Conservation (phyloP, 2,797 vertebrate species). For the Momotus momota region DNA sequence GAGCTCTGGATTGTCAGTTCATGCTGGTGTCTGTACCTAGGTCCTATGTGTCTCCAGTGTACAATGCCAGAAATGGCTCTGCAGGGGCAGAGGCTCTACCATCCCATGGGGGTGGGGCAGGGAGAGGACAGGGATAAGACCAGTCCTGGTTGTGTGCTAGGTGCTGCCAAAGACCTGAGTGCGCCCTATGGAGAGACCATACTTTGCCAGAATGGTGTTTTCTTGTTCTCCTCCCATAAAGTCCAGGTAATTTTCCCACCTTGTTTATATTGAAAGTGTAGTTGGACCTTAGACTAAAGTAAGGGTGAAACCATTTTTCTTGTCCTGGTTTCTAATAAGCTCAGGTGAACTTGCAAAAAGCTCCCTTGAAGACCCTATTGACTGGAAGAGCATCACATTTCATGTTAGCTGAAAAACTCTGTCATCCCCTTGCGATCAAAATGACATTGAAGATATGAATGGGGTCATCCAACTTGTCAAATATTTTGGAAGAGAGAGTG, state of each 20-base stretch:
- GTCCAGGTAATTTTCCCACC: background rate
- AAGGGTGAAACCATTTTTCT: background rate
- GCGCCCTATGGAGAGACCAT: background rate
- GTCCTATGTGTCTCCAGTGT: background rate
- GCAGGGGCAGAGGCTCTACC: background rate
- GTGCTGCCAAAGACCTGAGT: background rate
- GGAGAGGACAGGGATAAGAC: background rate
- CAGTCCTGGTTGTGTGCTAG: background rate
- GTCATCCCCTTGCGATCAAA: background rate
- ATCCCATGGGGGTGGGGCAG: accelerated
- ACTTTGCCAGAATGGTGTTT: background rate
- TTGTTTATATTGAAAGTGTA: background rate
- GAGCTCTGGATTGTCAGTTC: background rate
- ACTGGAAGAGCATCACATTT: slow-evolving; percentile 25
- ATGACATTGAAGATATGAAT: slow-evolving; percentile 5
- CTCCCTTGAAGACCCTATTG: background rate
- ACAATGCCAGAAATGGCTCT: background rate
- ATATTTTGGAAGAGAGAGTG: slow-evolving; percentile 15
- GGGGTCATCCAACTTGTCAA: slow-evolving; percentile 17
- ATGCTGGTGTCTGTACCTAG: background rate
- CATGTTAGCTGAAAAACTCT: slow-evolving; percentile 46
- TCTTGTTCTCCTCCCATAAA: background rate
- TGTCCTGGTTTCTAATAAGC: background rate
- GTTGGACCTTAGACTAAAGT: background rate
- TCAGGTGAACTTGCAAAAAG: background rate